phyloP scores from a whole-genome alignment of 2,888 invertebrate genomes.

The Coleophora flavipennella region DNA sequence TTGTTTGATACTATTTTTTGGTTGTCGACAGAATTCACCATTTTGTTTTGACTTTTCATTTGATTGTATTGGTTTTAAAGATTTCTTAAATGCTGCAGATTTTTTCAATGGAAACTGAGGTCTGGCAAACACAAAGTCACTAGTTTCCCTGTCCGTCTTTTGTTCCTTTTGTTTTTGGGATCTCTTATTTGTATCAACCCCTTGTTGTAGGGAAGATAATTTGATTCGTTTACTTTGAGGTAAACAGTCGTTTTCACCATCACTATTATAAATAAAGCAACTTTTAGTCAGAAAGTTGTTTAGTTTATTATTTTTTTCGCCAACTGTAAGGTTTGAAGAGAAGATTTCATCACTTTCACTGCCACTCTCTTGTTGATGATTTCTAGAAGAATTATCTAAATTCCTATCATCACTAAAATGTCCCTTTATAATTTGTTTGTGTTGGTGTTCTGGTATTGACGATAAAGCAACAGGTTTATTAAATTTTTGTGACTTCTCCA shows the following conservation, averaged over 20 bases:
- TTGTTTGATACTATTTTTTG: neutral
- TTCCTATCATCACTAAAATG: neutral
- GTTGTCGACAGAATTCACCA: constrained; percentile 2
- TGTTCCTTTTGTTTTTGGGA: constrained; percentile 9
- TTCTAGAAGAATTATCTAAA: neutral
- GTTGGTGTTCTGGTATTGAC: too few relatives aligned
- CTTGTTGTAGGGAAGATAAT: constrained; percentile 16
- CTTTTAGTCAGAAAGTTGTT: constrained; percentile 19
- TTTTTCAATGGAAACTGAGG: constrained; percentile 35
- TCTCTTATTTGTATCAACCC: constrained; percentile 10
- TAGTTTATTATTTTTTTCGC: constrained; percentile 15
- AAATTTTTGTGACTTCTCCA: too few relatives aligned
- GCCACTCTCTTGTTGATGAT: constrained; percentile 6
- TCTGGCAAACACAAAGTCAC: constrained; percentile 41
- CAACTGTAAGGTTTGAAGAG: constrained; percentile 18
- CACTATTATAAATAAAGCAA: constrained; percentile 9
- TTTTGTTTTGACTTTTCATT: neutral
- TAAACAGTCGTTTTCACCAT: constrained; percentile 18
- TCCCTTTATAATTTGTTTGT: constrained; percentile 4
- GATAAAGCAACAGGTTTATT: too few relatives aligned
- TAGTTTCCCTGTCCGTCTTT: constrained; percentile 14
- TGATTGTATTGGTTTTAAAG: neutral
- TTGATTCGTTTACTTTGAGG: constrained; percentile 29
- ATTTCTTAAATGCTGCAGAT: neutral
- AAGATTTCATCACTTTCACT: constrained; percentile 41